Percentiles rank a stretch among this genome's conserved stretches.
Conservation (phyloP, 1,140 invertebrate genomes). For the Brachionus angularis region DNA sequence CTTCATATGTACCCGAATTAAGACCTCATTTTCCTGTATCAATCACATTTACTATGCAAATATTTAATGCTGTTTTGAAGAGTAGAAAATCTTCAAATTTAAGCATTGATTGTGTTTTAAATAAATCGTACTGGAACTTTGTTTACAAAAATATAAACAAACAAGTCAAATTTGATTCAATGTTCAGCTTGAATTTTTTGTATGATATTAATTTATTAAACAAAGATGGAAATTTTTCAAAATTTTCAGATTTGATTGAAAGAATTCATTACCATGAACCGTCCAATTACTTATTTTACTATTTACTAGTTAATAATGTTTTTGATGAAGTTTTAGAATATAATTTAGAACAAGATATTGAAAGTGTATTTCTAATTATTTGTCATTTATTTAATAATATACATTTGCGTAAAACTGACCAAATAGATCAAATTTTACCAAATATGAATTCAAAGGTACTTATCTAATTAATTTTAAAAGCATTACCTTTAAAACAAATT, state of each 20-base stretch:
- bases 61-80: slow-evolving; percentile 1
- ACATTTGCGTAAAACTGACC: too few species aligned
- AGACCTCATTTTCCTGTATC: slow-evolving; percentile 20
- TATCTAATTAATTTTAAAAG: too few species aligned
- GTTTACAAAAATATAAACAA: neutral
- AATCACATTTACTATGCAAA: slow-evolving; percentile 22
- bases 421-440: too few species aligned
- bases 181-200: slow-evolving; percentile 30
- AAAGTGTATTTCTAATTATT: neutral
- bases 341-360: neutral
- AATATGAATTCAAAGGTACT: too few species aligned
- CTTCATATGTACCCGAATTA: neutral
- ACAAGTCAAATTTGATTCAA: neutral
- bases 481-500: too few species aligned
- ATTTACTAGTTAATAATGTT: neutral
- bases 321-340: neutral
- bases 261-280: slow-evolving; percentile 24
- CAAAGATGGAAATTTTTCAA: neutral
- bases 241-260: neutral
- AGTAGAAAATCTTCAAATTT: neutral
- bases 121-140: neutral
- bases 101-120: slow-evolving; percentile 1
- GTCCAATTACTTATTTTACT: slow-evolving; percentile 25
- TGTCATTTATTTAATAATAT: neutral
- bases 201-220: slow-evolving; percentile 5